Percentiles rank a stretch among this genome's conserved stretches.
These are phyloP conservation scores for Rhabdomys dilectus DNA, from an alignment of 2,113 vertebrate genomes.

Conservation along the genomic window DNA sequence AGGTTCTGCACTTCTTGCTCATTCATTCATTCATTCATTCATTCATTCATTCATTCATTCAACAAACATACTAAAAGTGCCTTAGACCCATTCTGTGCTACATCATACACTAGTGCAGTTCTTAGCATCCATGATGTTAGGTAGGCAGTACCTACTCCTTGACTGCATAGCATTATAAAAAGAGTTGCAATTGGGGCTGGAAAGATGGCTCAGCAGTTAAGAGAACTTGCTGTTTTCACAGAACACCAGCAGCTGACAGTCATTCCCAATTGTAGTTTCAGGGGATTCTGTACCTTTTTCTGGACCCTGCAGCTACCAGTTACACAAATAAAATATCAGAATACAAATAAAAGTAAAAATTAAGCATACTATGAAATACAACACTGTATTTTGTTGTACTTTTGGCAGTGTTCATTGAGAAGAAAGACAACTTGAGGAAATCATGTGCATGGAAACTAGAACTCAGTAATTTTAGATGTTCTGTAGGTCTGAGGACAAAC, in stretches of 20 bases:
- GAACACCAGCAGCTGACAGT: neutral
- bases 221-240: neutral
- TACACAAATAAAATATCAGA: neutral
- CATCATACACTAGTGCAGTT: neutral
- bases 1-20: neutral
- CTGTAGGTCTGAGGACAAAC: neutral
- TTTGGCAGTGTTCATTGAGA: neutral
- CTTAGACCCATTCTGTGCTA: neutral
- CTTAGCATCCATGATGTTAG: neutral
- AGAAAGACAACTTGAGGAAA: neutral
- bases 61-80: neutral
- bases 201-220: no score
- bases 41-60: no score
- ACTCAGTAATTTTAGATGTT: neutral
- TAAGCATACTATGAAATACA: neutral
- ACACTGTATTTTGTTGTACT: neutral
- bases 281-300: neutral
- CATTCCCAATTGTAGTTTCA: neutral
- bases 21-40: no score
- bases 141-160: neutral
- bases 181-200: neutral
- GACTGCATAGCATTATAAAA: neutral
- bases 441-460: neutral
- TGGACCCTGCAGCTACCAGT: neutral
- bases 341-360: neutral